A percentile compares a stretch with the other conserved stretches of the same genome.
These are phyloP conservation scores for Aramus guarauna DNA, from an alignment of 2,113 vertebrate genomes.

Conservation along the genomic window DNA sequence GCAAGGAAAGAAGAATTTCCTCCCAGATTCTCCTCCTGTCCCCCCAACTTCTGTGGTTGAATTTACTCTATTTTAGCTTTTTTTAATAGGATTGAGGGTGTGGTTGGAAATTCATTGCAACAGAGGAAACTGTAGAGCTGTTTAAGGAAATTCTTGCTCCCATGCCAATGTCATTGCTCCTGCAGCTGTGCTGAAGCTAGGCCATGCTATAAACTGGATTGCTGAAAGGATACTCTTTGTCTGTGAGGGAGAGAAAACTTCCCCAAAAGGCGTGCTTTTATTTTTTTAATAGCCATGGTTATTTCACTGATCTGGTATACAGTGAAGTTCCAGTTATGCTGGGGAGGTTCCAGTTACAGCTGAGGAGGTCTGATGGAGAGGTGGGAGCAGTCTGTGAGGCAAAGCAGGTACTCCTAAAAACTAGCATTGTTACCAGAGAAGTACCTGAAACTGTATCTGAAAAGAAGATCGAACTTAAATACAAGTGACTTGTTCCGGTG, in stretches of 20 bases:
- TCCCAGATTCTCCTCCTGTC: fast-evolving
- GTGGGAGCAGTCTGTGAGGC: not conserved
- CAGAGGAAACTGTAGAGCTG: not conserved
- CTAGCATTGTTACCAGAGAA: not conserved
- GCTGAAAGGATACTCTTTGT: not conserved
- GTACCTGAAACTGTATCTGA: not conserved
- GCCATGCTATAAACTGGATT: not conserved
- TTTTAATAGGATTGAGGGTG: not conserved
- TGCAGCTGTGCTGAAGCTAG: not conserved
- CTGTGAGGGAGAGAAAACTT: not conserved
- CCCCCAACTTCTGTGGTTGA: not conserved
- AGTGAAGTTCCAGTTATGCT: not conserved
- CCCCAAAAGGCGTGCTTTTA: not conserved
- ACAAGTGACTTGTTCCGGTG: not conserved
- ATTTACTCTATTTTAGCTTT: not conserved
- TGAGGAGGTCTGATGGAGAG: not conserved
- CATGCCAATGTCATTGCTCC: not conserved
- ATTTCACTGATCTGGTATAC: not conserved
- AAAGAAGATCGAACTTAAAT: not conserved
- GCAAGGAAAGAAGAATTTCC: not conserved
- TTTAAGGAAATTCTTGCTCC: not conserved
- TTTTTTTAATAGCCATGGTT: not conserved
- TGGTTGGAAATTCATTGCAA: not conserved
- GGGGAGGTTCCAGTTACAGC: not conserved
- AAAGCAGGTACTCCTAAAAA: not conserved